A percentile compares a stretch with the other conserved stretches of the same genome.
Conservation (phyloP, 2,888 invertebrate genomes). For the Cordilura impudica region DNA sequence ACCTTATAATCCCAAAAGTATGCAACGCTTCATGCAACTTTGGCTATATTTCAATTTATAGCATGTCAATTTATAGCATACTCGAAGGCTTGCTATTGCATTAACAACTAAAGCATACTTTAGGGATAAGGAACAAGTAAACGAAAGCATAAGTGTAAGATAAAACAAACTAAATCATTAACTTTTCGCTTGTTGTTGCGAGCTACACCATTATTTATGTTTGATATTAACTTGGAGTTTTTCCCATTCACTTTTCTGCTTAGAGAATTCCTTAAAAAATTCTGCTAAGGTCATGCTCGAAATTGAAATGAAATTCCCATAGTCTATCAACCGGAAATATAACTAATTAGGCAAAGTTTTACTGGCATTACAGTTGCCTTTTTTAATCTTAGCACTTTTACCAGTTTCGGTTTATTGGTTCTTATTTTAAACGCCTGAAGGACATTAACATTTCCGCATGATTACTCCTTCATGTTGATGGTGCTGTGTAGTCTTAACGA, state of each 20-base stretch:
- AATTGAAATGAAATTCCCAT: neutral
- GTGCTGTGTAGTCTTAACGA: neutral
- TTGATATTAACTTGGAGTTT: neutral
- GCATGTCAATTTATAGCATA: neutral
- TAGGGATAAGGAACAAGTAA: neutral
- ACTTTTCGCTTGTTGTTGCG: neutral
- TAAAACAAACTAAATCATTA: neutral
- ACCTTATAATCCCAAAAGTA: neutral
- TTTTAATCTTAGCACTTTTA: neutral
- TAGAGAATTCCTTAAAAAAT: neutral
- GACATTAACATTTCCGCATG: conserved; percentile 21
- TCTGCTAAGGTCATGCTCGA: neutral
- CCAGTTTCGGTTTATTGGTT: neutral
- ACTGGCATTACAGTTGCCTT: neutral
- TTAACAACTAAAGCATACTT: neutral
- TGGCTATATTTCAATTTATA: neutral
- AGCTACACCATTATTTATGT: neutral
- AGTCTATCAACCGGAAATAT: conserved; percentile 23
- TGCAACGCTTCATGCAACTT: neutral
- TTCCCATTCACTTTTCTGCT: neutral
- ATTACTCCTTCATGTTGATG: conserved; percentile 26
- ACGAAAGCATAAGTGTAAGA: neutral
- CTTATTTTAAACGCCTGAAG: conserved; percentile 1
- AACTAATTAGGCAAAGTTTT: conserved; percentile 31
- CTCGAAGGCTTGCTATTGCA: neutral